Evolutionary conservation across 2,888 invertebrate genomes (phyloP).

Genomic region (Galerucella calmariensis): DNA sequence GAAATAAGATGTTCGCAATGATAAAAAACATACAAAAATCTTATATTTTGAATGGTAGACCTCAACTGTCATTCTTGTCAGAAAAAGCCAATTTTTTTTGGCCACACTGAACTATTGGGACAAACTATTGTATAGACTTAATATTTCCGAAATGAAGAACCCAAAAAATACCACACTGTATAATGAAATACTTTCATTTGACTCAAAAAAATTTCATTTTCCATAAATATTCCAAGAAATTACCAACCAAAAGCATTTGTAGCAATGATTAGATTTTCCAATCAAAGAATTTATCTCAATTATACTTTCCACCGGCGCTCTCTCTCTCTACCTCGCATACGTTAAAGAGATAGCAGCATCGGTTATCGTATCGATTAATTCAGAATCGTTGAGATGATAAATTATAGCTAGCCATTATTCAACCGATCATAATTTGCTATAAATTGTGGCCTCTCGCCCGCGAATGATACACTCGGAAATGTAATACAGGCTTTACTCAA

Average conservation of each 20-base stretch:
- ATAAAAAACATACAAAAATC: too few relatives aligned
- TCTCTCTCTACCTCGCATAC: neutral
- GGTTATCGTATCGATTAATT: slow-evolving; percentile 28
- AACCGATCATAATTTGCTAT: slow-evolving; percentile 12
- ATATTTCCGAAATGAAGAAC: too few relatives aligned
- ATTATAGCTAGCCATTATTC: slow-evolving; percentile 11
- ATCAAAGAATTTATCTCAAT: slow-evolving; percentile 15
- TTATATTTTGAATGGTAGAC: too few relatives aligned
- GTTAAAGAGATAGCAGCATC: slow-evolving; percentile 3
- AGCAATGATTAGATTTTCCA: slow-evolving; percentile 20
- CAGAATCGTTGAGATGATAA: slow-evolving; percentile 16
- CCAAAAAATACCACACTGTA: too few relatives aligned
- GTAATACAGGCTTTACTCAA: neutral
- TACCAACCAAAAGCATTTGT: slow-evolving; percentile 8
- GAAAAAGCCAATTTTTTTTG: too few relatives aligned
- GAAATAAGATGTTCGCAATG: too few relatives aligned
- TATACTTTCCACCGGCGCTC: neutral
- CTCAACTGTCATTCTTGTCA: too few relatives aligned
- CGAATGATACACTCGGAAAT: slow-evolving; percentile 6
- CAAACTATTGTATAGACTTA: too few relatives aligned
- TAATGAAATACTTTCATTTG: too few relatives aligned
- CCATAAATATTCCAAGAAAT: neutral
- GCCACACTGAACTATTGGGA: too few relatives aligned
- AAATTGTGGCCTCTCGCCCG: neutral
- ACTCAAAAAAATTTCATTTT: too few relatives aligned